Base-by-base conservation (phyloP, 2,113 vertebrate species). In the Alces alces region DNA sequence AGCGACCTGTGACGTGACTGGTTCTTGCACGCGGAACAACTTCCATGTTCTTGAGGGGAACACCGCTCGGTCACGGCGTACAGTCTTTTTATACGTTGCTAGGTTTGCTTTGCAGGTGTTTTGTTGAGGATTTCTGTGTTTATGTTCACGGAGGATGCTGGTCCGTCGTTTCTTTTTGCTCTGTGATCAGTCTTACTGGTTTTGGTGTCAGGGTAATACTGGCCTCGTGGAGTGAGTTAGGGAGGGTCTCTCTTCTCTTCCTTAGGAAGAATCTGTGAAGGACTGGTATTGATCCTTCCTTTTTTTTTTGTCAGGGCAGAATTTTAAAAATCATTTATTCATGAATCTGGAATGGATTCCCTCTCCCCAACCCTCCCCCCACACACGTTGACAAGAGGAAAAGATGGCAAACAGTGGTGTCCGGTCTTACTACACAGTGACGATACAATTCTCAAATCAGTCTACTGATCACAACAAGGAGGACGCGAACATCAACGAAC, bases 31-130 rank as follows among this genome's bases (percentile, higher is more conserved):
- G n/a, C 14, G 30, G 27, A 43, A 14, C 47, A 7, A 0, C 33
- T 1, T n/a, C 30, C 88, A 50, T 33, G 9, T 83, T 64, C 58
- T 33, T 28, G 57, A n/a, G 57, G 13, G 60, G 7, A 79, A 27
- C 15, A 2, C 25, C 43, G 3, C 10, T 15, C 1, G 45, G 47
- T 39, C 36, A 2, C 6, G 4, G 28, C 2, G 2, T 33, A 17
- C 16, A 33, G 36, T 45, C 21, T 33, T 66, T 36, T 45, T 36
- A 3, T 14, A 13, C 12, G 58, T 36, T 64, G 36, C 89, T 52
- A 28, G 36, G 39, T 82, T 50, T 33, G 45, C 58, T n/a, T 7
- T 76, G 36, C 55, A 27, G 11, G 21, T 19, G 2, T 33, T 91
- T 93, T 6, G 11, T 8, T 7, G 55, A 25, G 25, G n/a, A 23